Conservation (phyloP, 2,113 vertebrate species). For the Sardina pilchardus region DNA sequence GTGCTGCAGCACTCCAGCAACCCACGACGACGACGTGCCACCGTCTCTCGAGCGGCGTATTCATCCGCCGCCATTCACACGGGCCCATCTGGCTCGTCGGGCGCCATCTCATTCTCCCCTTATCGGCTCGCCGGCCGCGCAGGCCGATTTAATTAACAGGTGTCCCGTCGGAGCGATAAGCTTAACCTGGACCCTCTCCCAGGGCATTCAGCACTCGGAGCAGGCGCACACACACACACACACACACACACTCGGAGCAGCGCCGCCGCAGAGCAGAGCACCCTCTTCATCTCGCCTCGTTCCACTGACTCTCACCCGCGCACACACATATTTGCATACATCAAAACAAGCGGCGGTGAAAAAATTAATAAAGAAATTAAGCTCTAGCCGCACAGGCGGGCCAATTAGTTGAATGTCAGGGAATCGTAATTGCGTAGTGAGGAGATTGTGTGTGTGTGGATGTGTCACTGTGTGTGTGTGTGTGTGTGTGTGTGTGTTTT, state of each 20-base stretch:
- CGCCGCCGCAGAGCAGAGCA: too few relatives aligned
- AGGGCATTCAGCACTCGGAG: slow-evolving; percentile 58
- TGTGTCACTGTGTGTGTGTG: slow-evolving; percentile 21
- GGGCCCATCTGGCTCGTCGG: slow-evolving; percentile 31
- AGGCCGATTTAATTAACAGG: slow-evolving; percentile 71
- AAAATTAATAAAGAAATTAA: slow-evolving; percentile 99
- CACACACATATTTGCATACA: slow-evolving; percentile 81
- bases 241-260: too few relatives aligned
- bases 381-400: slow-evolving; percentile 89
- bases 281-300: slow-evolving; percentile 49
- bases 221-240: too few relatives aligned
- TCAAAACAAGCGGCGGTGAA: slow-evolving; percentile 76
- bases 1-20: not conserved
- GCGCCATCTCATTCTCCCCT: slow-evolving; percentile 31
- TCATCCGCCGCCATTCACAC: not conserved
- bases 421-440: slow-evolving; percentile 96
- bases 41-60: not conserved
- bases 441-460: slow-evolving; percentile 82
- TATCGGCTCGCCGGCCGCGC: slow-evolving; percentile 37
- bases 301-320: slow-evolving; percentile 66
- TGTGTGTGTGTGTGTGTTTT: slow-evolving; percentile 61
- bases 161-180: slow-evolving; percentile 76
- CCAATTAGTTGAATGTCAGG: slow-evolving; percentile 99
- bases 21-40: not conserved
- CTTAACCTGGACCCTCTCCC: slow-evolving; percentile 65